These are phyloP conservation scores for Anoplius nigerrimus DNA, from an alignment of 2,888 invertebrate genomes.

Conservation along the genomic window DNA sequence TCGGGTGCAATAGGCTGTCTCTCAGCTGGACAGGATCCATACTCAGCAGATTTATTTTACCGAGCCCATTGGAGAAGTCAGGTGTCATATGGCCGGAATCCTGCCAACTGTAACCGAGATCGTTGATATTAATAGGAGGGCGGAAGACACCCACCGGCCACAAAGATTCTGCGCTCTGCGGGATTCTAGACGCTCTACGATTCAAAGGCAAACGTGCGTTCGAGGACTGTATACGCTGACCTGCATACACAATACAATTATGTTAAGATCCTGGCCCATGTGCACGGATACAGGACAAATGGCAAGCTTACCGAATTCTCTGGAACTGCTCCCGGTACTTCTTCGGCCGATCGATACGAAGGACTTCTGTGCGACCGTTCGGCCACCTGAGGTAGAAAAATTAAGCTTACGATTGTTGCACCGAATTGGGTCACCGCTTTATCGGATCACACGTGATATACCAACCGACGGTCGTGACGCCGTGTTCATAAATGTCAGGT, in stretches of 20 bases:
- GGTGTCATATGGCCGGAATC: slow-evolving; percentile 67
- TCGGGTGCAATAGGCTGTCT: too few relatives aligned
- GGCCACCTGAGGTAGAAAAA: slow-evolving; percentile 55
- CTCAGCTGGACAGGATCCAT: too few relatives aligned
- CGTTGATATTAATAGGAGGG: slow-evolving; percentile 74
- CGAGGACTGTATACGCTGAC: too few relatives aligned
- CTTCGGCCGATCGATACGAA: slow-evolving; percentile 66
- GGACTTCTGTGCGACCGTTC: slow-evolving; percentile 64
- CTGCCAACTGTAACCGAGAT: slow-evolving; percentile 72
- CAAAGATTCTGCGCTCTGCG: slow-evolving; percentile 75
- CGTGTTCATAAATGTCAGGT: slow-evolving; percentile 68
- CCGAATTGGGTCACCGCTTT: background rate
- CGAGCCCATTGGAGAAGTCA: slow-evolving; percentile 74
- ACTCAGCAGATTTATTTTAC: too few relatives aligned
- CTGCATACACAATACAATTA: too few relatives aligned
- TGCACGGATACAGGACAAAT: too few relatives aligned
- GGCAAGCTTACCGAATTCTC: slow-evolving; percentile 48
- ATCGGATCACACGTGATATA: slow-evolving; percentile 4
- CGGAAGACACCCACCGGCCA: slow-evolving; percentile 79
- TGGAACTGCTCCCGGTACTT: slow-evolving; percentile 30
- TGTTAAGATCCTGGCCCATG: too few relatives aligned
- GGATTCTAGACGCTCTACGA: background rate
- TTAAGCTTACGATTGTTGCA: slow-evolving; percentile 16
- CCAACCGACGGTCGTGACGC: slow-evolving; percentile 66
- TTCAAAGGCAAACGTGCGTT: too few relatives aligned